Evolutionary conservation across 2,888 invertebrate species (phyloP), one percentile per base, ranked within the genome.

Genomic region (Drosophila ustulata): DNA sequence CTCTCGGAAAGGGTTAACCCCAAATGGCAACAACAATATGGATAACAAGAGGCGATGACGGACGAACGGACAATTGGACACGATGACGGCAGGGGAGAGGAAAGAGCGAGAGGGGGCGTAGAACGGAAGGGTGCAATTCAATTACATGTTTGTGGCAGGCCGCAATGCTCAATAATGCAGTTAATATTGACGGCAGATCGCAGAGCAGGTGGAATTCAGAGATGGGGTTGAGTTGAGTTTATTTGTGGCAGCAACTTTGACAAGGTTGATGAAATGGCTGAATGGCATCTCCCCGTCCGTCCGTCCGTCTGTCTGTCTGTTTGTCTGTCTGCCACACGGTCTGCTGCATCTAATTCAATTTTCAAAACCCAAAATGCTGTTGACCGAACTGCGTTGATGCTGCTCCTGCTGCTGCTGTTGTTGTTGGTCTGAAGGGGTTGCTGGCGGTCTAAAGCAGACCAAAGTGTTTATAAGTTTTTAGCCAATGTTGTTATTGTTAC

Each of bases 341-440:
- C 89, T 87, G 79, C 88, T 87, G 89, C 88, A 87, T 88, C 86
- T 87, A 87, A 89, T 84, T 89, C 89, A 88, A 88, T 89, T 89
- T 85, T 85, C 84, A 88, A 82, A 85, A 81, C 82, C 85, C 70
- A 75, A 88, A 89, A 82, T 87, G 82, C 71, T 89, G 82, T 86
- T 89, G 85, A 88, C 89, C 87, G 73, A 81, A 83, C 77, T 75
- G 81, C 83, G 81, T 77, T 80, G 84, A 76, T 78, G 80, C 56
- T 45, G 9, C 18, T 18, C 23, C 13, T 43, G 43, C 6, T 43
- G 23, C 13, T 56, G 55, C 0, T 49, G 46, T 13, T 85, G 81
- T 69, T 88, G 68, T 68, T 63, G 43, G 43, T 53, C 75, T 45
- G 43, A 71, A 59, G 62, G 47, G 66, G 63, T 65, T 65, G 61